These are phyloP conservation scores for Thamnophis sirtalis DNA, from an alignment of 2,113 vertebrate species.

Conservation along the genomic window DNA sequence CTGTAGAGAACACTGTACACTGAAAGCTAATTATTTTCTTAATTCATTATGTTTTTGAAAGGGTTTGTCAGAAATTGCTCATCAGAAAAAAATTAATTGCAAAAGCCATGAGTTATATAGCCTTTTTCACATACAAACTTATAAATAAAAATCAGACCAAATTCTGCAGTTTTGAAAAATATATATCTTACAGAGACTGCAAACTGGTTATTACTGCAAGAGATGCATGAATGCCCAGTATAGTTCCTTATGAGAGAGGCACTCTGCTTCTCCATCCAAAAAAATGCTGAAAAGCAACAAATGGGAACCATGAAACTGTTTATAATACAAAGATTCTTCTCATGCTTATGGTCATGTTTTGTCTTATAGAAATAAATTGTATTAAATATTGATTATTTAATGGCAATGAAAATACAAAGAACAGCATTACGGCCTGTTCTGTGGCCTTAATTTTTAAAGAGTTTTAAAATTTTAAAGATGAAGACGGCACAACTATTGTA, in stretches of 20 bases:
- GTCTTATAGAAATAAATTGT: slow-evolving; percentile 60
- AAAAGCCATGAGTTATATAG: slow-evolving; percentile 49
- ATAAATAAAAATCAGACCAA: slow-evolving; percentile 36
- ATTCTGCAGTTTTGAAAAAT: slow-evolving; percentile 44
- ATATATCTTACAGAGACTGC: neutral
- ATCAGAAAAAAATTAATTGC: slow-evolving; percentile 58
- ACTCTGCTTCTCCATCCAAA: neutral
- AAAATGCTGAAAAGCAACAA: slow-evolving; percentile 22
- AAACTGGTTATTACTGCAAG: neutral
- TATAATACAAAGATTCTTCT: slow-evolving; percentile 10
- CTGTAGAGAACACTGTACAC: neutral
- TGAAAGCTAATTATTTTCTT: slow-evolving; percentile 48
- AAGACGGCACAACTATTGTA: slow-evolving; percentile 35
- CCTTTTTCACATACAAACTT: slow-evolving; percentile 55
- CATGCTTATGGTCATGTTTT: slow-evolving; percentile 43
- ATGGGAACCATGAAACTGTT: slow-evolving; percentile 38
- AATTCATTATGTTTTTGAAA: slow-evolving; percentile 44
- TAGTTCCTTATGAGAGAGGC: slow-evolving; percentile 30
- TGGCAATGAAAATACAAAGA: slow-evolving; percentile 63
- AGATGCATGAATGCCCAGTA: slow-evolving; percentile 15
- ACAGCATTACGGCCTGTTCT: slow-evolving; percentile 55
- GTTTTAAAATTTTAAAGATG: slow-evolving; percentile 67
- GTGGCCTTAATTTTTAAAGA: slow-evolving; percentile 69
- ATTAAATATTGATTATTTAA: slow-evolving; percentile 70
- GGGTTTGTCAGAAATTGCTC: slow-evolving; percentile 14